phyloP scores from a whole-genome alignment of 2,888 invertebrate genomes.

The Noctua pronuba region DNA sequence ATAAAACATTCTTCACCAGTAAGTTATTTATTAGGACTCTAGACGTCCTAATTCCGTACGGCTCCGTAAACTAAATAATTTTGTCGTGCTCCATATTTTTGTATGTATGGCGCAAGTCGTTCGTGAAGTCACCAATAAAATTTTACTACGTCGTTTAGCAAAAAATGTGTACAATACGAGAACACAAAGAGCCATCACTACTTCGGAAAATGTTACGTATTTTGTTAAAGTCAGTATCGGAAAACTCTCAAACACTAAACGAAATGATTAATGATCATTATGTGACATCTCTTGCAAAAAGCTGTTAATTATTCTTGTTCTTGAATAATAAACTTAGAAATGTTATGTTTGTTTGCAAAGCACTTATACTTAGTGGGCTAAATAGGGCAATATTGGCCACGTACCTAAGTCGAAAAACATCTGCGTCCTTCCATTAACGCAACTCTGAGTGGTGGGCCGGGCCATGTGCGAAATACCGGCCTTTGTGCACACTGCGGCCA shows the following conservation, averaged over 20 bases:
- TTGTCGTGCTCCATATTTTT: conserved; percentile 26
- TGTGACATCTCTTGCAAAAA: conserved; percentile 24
- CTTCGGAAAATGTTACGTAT: conserved; percentile 44
- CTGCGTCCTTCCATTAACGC: conserved; percentile 68
- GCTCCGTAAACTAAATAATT: conserved; percentile 14
- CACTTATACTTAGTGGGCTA: conserved; percentile 66
- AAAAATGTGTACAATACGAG: conserved; percentile 50
- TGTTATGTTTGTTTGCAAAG: conserved; percentile 58
- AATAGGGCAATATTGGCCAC: conserved; percentile 71
- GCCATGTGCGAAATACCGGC: conserved; percentile 24
- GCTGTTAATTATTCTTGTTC: conserved; percentile 44
- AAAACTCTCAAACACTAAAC: conserved; percentile 26
- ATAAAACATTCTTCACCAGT: conserved; percentile 5
- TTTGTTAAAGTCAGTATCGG: conserved; percentile 24
- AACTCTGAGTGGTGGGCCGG: conserved; percentile 41
- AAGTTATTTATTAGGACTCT: conserved; percentile 1
- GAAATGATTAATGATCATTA: conserved; percentile 29
- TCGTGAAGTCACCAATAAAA: conserved; percentile 56
- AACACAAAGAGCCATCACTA: conserved; percentile 51
- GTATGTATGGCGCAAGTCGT: conserved; percentile 31
- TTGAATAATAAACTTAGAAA: conserved; percentile 59
- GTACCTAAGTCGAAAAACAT: conserved; percentile 70
- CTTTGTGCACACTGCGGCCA: conserved; percentile 40
- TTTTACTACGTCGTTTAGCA: conserved; percentile 48
- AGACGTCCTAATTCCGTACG: conserved; percentile 16